Conservation (phyloP, 2,888 invertebrate genomes). For the Stenichneumon culpator region DNA sequence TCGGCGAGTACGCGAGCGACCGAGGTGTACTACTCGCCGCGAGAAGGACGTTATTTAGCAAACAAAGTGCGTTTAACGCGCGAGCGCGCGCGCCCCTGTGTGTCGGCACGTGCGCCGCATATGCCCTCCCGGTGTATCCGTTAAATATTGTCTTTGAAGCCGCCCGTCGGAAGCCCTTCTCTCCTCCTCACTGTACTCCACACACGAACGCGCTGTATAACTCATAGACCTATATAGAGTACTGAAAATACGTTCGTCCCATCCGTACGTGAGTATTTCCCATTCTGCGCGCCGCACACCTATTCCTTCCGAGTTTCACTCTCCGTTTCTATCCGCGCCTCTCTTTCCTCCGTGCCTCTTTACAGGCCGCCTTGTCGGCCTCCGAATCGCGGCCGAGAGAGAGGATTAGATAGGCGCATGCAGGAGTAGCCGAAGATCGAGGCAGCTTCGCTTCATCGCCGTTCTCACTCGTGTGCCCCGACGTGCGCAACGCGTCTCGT, state of each 20-base stretch:
- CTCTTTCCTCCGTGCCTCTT: constrained; percentile 39
- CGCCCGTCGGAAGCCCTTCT: constrained; percentile 82
- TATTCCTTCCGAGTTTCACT: constrained; percentile 56
- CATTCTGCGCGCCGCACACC: constrained; percentile 39
- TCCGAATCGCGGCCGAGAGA: constrained; percentile 19
- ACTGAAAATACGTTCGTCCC: not conserved
- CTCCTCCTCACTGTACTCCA: constrained; percentile 59
- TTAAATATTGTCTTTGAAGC: constrained; percentile 84
- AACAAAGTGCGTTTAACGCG: constrained; percentile 83
- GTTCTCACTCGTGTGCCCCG: constrained; percentile 58
- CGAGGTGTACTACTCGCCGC: constrained; percentile 71
- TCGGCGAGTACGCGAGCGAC: constrained; percentile 59
- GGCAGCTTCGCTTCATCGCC: constrained; percentile 27
- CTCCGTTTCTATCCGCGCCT: constrained; percentile 56
- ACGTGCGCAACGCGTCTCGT: constrained; percentile 52
- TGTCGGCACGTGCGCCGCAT: constrained; percentile 84
- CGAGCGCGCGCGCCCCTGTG: constrained; percentile 71
- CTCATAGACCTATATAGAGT: not conserved
- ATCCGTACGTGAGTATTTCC: constrained; percentile 27
- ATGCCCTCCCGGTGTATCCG: constrained; percentile 79
- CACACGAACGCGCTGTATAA: constrained; percentile 5
- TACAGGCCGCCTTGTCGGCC: constrained; percentile 33
- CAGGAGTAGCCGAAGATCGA: constrained; percentile 35
- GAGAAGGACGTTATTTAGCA: constrained; percentile 82
- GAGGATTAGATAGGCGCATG: constrained; percentile 53